phyloP scores from a whole-genome alignment of 1,140 invertebrate species.

The Papilio dardanus region DNA sequence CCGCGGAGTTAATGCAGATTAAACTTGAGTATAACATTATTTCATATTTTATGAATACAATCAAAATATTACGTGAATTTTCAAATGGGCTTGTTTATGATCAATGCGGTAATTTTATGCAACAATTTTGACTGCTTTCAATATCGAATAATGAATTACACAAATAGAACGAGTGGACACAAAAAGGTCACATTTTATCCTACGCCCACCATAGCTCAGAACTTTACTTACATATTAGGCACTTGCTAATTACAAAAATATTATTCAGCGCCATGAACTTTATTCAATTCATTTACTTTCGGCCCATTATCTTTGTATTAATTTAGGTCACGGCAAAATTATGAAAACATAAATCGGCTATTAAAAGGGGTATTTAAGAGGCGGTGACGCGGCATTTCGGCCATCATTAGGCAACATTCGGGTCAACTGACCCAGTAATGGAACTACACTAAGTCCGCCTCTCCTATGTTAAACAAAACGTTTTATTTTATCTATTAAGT shows the following conservation, averaged over 20 bases:
- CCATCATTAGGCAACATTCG: slow-evolving; percentile 1
- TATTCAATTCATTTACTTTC: background rate
- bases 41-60: background rate
- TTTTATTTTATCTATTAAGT: background rate
- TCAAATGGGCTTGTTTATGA: background rate
- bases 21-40: slow-evolving; percentile 7
- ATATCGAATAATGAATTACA: background rate
- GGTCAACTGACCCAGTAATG: background rate
- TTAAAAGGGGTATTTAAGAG: slow-evolving; percentile 1
- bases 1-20: slow-evolving; percentile 10
- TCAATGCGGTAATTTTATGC: background rate
- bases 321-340: slow-evolving; percentile 1
- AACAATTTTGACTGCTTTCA: background rate
- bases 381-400: background rate
- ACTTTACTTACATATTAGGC: too few species aligned
- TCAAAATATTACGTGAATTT: background rate
- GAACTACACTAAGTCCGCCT: background rate
- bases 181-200: too few species aligned
- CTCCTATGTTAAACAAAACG: background rate
- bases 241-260: background rate
- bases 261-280: background rate
- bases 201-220: too few species aligned
- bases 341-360: slow-evolving; percentile 7
- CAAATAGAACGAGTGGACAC: too few species aligned
- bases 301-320: background rate